Base-by-base conservation (phyloP, 2,888 invertebrate genomes). In the Cheilosia grossa region DNA sequence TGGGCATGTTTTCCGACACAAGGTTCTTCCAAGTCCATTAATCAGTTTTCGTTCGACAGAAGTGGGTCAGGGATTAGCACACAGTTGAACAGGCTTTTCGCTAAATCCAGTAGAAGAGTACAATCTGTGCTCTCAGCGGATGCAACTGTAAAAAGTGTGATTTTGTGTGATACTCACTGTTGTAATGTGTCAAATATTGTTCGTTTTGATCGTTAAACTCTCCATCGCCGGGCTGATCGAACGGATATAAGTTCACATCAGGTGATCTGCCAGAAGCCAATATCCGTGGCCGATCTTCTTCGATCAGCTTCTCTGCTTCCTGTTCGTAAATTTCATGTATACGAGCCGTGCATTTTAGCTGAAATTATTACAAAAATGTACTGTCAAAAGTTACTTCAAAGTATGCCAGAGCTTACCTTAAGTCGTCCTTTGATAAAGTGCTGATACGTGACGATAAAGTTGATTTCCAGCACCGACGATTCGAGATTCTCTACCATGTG, bases 281-380 rank as follows among this genome's bases (percentile, higher is more conserved):
- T 67, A 92, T 91, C n/a, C 92, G 89, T 4, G 92, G 92, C 51
- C 90, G 89, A 88, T 92, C 92, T 79, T 92, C 92, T 79, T 92
- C 92, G 27, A 92, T 90, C 2, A 90, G 72, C 81, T 91, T 91
- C 56, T 92, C 92, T 13, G 90, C 89, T 80, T 91, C 91, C 73
- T 91, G 91, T 9, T 90, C 90, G 86, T 92, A 92, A 51, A 92
- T 91, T 19, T 90, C 89, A 78, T 92, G 90, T 61, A 92, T 92
- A 40, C 90, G 89, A 7, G 92, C 92, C 15, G 90, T 89, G 66
- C 92, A 92, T 77, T 91, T 91, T 0, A 92, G 80, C 92, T 92
- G 72, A 37, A 37, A 37, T 13, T 37, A 37, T 37, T 3, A 17
- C 6, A 4, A 21, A 47, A 33, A 7, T 4, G 2, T 42, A 17